Percentiles rank a stretch among this genome's conserved stretches.
Conservation (phyloP, 2,888 invertebrate species). For the Callimorpha dominula region DNA sequence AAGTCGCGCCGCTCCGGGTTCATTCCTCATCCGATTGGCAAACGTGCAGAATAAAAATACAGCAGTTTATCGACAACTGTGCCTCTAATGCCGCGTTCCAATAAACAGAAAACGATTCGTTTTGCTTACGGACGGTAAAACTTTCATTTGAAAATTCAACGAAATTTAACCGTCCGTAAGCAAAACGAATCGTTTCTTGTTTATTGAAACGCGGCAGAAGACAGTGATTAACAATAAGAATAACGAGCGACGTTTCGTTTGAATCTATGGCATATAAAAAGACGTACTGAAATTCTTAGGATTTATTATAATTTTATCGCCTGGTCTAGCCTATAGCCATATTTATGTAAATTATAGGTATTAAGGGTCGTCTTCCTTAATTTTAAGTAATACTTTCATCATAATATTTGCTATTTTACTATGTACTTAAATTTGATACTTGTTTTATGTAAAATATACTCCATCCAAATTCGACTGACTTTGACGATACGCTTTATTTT, state of each 20-base stretch:
- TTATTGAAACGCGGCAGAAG: too few species aligned
- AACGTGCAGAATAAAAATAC: too few species aligned
- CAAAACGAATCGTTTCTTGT: too few species aligned
- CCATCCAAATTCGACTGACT: slow-evolving; percentile 84
- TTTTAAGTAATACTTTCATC: slow-evolving; percentile 38
- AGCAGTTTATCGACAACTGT: background rate
- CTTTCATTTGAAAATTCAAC: too few species aligned
- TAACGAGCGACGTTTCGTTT: background rate
- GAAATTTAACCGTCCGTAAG: too few species aligned
- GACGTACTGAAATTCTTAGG: background rate
- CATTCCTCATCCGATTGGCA: too few species aligned
- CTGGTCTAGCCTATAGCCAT: slow-evolving; percentile 42
- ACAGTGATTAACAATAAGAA: background rate
- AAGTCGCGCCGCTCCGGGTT: too few species aligned
- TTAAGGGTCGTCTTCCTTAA: slow-evolving; percentile 60
- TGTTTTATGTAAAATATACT: slow-evolving; percentile 57
- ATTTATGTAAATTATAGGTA: slow-evolving; percentile 51
- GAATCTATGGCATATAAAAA: background rate
- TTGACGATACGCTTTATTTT: slow-evolving; percentile 68
- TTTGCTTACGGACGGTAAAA: too few species aligned
- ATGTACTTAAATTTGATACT: slow-evolving; percentile 37
- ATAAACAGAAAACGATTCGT: too few species aligned
- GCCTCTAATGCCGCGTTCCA: too few species aligned
- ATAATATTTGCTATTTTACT: slow-evolving; percentile 30
- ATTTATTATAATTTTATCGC: background rate